Evolutionary conservation across 1,140 invertebrate genomes (phyloP), one percentile per base, ranked within the genome.

Genomic region (Physella acuta): DNA sequence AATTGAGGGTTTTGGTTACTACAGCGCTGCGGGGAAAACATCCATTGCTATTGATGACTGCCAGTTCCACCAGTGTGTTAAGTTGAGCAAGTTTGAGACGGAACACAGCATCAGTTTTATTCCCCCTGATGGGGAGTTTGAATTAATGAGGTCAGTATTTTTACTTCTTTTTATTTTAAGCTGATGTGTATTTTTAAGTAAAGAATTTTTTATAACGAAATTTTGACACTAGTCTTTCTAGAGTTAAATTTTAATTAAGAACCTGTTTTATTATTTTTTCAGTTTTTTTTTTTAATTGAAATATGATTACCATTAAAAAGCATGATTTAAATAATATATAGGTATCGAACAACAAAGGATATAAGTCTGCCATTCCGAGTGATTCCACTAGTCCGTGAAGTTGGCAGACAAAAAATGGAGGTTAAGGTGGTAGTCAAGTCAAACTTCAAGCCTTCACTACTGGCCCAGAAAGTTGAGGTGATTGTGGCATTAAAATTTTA

Each of bases 101-200:
- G 98, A 99, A 86, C 98, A 99, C 88, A 97, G 95, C 79, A 99
- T 99, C 82, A 98, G 94, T 78, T 99, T 99, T 87, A 99, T 99
- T 84, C 98, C 98, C 72, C 97, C 97, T 3, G 98, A 99, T 87
- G 98, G 98, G 65, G 97, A 99, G 89, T 99, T 99, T 86, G 98
- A 99, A 86, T 89, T 99, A 4, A 99, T 99, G 98, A 94, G 95
- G 91, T 95, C 79, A 84, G 17, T 34, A 17, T 70, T 28, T 28
- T n/a, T n/a, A n/a, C n/a, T n/a, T n/a, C n/a, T n/a, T n/a, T n/a
- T n/a, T n/a, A n/a, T n/a, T n/a, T n/a, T n/a, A n/a, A n/a, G n/a
- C n/a, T n/a, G n/a, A n/a, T n/a, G n/a, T n/a, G n/a, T n/a, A n/a
- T n/a, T n/a, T n/a, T n/a, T n/a, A n/a, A n/a, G n/a, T n/a, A n/a